Percentiles rank a stretch among this genome's conserved stretches.
Evolutionary conservation across 2,113 vertebrate genomes (phyloP).

Genomic region (Sebastes schlegelii): DNA sequence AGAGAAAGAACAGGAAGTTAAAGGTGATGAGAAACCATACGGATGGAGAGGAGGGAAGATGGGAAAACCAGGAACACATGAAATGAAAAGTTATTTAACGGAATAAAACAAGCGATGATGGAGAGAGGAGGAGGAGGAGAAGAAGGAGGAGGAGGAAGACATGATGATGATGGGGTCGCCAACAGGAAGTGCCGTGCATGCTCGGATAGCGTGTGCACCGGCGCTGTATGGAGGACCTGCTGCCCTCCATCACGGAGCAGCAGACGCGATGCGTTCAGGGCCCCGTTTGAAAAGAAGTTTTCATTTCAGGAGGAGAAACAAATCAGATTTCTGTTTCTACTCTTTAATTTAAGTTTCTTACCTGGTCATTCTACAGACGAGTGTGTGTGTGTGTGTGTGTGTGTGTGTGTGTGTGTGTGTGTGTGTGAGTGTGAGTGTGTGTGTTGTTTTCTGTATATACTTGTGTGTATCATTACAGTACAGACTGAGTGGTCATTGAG

Average conservation of each 20-base stretch:
- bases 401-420: conserved; percentile 17
- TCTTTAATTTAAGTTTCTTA: conserved; percentile 4
- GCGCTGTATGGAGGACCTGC: conserved; percentile 1
- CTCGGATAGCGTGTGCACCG: neutral
- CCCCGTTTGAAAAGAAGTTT: conserved; percentile 36
- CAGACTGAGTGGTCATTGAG: conserved; percentile 51
- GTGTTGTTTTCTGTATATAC: neutral
- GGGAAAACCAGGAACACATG: neutral
- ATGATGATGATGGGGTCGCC: conserved; percentile 3
- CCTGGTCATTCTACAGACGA: neutral
- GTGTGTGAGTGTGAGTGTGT: conserved; percentile 7
- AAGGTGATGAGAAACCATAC: neutral
- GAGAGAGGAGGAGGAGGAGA: neutral
- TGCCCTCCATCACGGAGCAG: conserved; percentile 37
- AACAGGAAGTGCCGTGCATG: conserved; percentile 23
- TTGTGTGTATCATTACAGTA: neutral
- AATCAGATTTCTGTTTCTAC: conserved; percentile 19
- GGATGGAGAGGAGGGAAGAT: neutral
- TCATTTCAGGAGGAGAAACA: conserved; percentile 18
- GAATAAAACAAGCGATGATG: neutral
- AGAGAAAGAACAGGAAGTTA: neutral
- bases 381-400: conserved; percentile 26
- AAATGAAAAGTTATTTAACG: neutral
- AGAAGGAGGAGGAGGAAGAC: neutral
- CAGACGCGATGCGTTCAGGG: conserved; percentile 10